Base-by-base conservation (phyloP, 2,888 invertebrate genomes). In the Drosophila sordidula region DNA sequence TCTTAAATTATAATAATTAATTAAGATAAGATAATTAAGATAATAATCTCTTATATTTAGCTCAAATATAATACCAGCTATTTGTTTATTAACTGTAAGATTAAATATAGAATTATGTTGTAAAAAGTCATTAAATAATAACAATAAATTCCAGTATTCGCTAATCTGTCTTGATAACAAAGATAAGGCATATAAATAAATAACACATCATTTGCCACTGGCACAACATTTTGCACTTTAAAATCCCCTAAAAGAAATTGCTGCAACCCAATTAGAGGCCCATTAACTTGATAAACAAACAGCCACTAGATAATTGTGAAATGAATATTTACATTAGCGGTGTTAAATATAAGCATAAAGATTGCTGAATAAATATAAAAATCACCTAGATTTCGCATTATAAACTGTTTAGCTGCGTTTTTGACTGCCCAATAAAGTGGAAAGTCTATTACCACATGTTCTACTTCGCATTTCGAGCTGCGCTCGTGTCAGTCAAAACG, bases 351-450 rank as follows among this genome's bases (percentile, higher is more conserved):
- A 6, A 22, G 3, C 22, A 22, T 22, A 22, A 22, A 22, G 8
- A 29, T 29, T 29, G 26, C 26, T 29, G 26, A 29, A 9, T 3
- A 9, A 29, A 29, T 29, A 22, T 32, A 36, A 25, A 47, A 58
- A 75, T 78, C 69, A 61, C 50, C 54, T 32, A 41, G 46, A 57
- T 49, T 82, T 78, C 22, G 29, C 51, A 68, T 41, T 46, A 16
- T 1, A 12, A 34, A 12, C 4, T 34, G 34, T 4, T 12, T 32
- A 32, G 32, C 26, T 39, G 14, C 16, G 44, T 29, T 62, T 65
- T 49, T 51, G 56, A 56, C 52, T 62, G 54, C n/a, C 62, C 70
- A 73, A 76, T 73, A 77, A 61, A 59, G n/a, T 61, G 61, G 58
- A 64, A 59, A 73, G 59, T 65, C 62, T 25, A 57, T 66, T 18